Conservation (phyloP, 1,140 invertebrate species). For the Saccostrea glomerata region DNA sequence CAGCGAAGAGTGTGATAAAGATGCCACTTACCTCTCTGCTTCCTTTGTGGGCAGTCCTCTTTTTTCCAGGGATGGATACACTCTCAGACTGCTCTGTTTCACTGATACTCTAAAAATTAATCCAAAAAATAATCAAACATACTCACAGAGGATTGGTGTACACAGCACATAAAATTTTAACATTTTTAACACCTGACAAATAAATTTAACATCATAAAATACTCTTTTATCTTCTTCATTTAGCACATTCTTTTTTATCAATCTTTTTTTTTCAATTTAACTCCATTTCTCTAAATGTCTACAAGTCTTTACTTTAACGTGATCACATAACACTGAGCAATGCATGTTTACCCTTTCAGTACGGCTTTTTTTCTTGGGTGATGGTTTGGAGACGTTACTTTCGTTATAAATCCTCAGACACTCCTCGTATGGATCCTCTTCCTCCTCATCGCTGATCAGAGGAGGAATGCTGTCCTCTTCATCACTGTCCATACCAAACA, state of each 20-base stretch:
- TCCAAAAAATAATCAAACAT: no score
- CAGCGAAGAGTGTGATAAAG: neutral
- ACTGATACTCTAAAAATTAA: neutral
- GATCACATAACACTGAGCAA: neutral
- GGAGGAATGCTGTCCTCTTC: slow-evolving; percentile 40
- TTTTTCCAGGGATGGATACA: slow-evolving; percentile 59
- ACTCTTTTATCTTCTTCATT: no score
- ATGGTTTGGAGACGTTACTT: slow-evolving; percentile 41
- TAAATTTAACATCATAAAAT: no score
- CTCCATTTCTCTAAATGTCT: no score
- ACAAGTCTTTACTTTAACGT: neutral
- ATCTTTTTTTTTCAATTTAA: no score
- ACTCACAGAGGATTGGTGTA: no score
- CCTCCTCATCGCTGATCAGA: slow-evolving; percentile 72
- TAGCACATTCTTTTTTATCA: no score
- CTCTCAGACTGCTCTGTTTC: neutral
- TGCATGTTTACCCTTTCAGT: slow-evolving; percentile 33
- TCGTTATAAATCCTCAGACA: slow-evolving; percentile 88
- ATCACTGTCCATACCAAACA: slow-evolving; percentile 70
- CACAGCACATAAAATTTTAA: no score
- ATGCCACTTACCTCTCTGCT: slow-evolving; percentile 37
- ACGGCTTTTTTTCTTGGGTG: slow-evolving; percentile 2
- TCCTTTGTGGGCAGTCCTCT: slow-evolving; percentile 70
- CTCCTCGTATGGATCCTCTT: slow-evolving; percentile 83
- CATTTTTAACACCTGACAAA: no score